These are phyloP conservation scores for Ectemnius lituratus DNA, from an alignment of 2,888 invertebrate species.

Conservation along the genomic window DNA sequence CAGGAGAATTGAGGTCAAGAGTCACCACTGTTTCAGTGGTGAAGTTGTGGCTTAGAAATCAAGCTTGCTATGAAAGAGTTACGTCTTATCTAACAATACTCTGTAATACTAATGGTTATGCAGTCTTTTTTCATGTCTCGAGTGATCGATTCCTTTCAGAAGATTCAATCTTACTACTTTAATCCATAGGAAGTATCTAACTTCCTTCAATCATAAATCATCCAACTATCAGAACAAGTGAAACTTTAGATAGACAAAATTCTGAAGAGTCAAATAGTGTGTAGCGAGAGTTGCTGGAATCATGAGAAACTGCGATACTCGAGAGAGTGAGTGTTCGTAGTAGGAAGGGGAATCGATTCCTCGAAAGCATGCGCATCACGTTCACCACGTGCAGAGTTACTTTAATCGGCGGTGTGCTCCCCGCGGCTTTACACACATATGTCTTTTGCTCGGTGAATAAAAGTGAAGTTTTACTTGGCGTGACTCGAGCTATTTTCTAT, in stretches of 20 bases:
- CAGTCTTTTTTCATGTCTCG: no score
- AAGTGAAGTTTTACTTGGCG: constrained; percentile 5
- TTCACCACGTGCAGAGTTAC: constrained; percentile 68
- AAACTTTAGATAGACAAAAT: no score
- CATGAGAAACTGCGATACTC: constrained; percentile 49
- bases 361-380: constrained; percentile 70
- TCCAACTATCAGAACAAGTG: no score
- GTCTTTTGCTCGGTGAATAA: background rate
- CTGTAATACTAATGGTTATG: no score
- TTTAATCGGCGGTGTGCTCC: constrained; percentile 50
- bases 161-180: no score
- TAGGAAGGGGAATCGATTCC: constrained; percentile 75
- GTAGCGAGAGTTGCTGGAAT: no score
- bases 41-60: constrained; percentile 17
- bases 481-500: constrained; percentile 77
- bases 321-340: constrained; percentile 26
- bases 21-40: constrained; percentile 13
- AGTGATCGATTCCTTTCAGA: no score
- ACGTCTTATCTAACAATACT: no score
- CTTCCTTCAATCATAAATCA: no score
- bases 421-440: constrained; percentile 17
- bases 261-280: no score
- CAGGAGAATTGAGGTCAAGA: constrained; percentile 44
- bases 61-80: background rate
- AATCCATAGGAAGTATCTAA: no score